Percentiles rank a stretch among this genome's conserved stretches.
These are phyloP conservation scores for Plumapathes pennacea DNA, from an alignment of 92 coral and sea anemone genomes.

Conservation along the genomic window DNA sequence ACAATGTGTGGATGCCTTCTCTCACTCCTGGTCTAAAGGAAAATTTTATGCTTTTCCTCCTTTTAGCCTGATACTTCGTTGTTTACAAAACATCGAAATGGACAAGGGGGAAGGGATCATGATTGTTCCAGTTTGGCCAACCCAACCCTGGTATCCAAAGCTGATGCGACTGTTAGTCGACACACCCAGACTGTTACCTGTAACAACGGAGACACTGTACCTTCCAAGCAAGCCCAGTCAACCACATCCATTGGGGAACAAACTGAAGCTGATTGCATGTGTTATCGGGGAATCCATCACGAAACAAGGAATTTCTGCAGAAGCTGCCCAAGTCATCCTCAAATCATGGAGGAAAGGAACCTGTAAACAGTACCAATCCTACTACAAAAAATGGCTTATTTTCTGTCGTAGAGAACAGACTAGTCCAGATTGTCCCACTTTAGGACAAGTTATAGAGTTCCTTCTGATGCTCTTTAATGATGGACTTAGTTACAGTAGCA, in stretches of 20 bases:
- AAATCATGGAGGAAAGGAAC: constrained; percentile 33
- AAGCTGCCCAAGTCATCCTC: constrained; percentile 31
- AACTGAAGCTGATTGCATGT: constrained; percentile 28
- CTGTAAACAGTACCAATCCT: constrained; percentile 5
- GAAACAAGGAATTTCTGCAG: constrained; percentile 20
- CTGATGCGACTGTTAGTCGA: constrained; percentile 1
- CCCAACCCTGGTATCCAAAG: constrained; percentile 33
- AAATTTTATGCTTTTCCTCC: constrained; percentile 28
- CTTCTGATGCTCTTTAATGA: not conserved
- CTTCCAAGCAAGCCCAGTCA: not conserved
- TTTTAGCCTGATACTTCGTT: constrained; percentile 9
- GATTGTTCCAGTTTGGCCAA: constrained; percentile 19
- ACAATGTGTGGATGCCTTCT: constrained; percentile 17
- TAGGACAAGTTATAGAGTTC: not conserved
- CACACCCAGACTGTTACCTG: not conserved
- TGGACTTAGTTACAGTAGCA: constrained; percentile 1
- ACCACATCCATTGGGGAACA: constrained; percentile 9
- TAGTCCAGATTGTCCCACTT: constrained; percentile 1
- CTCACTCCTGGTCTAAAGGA: constrained; percentile 2
- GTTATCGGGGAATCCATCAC: constrained; percentile 49
- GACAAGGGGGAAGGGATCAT: constrained; percentile 15
- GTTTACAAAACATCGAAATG: constrained; percentile 12
- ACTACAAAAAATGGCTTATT: constrained; percentile 1
- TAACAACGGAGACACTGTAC: not conserved
- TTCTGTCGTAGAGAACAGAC: constrained; percentile 8